Evolutionary conservation across 2,888 invertebrate genomes (phyloP), one percentile per base, ranked within the genome.

Genomic region (Prostheceraeus crozeri): DNA sequence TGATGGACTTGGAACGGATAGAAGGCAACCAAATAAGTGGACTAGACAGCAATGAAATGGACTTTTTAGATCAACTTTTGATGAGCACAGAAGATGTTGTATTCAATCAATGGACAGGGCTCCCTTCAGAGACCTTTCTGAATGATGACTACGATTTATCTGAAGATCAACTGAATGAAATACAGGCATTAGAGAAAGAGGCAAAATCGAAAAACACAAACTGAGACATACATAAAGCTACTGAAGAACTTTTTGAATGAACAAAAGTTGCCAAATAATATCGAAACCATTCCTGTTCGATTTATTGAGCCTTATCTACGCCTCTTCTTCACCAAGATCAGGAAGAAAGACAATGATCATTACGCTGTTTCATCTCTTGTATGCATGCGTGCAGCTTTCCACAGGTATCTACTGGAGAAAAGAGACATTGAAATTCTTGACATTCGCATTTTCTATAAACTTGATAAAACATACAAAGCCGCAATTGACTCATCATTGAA

Each of bases 11-110:
- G 19, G 35, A 36, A 25, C 8, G 27, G 19, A 27, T 53, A 28
- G 53, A 19, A 23, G 53, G 35, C 6, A 36, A 36, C 53, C 28
- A 53, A 31, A 53, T 53, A 53, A 53, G 46, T 46, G 53, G 53
- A 53, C 31, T 53, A 31, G 35, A 53, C 6, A 36, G 16, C 8
- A 31, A 53, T 11, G 53, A 53, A 53, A 35, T 53, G 21, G 27
- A 27, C 19, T 53, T 53, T 53, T 27, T 40, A 40, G n/a, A n/a
- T n/a, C n/a, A n/a, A n/a, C n/a, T n/a, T n/a, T n/a, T n/a, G n/a
- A n/a, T n/a, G n/a, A n/a, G n/a, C n/a, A n/a, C n/a, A n/a, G n/a
- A n/a, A n/a, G n/a, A n/a, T n/a, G n/a, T n/a, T n/a, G n/a, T n/a
- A n/a, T n/a, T n/a, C n/a, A n/a, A n/a, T n/a, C n/a, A n/a, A n/a